phyloP scores from a whole-genome alignment of 2,888 invertebrate genomes.

The Taphrorychus bicolor region DNA sequence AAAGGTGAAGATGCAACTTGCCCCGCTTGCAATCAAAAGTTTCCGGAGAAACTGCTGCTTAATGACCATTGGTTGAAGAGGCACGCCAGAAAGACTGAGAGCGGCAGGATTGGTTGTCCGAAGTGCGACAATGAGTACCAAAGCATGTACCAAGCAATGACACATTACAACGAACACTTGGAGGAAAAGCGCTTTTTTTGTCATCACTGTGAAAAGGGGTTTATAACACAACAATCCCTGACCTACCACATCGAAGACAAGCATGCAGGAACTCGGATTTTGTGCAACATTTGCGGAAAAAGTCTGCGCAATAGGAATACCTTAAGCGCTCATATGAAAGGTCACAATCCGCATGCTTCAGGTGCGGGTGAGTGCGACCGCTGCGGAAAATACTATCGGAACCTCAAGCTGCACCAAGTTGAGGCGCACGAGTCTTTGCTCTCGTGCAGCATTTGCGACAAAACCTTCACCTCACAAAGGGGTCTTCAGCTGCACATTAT shows the following conservation, averaged over 20 bases:
- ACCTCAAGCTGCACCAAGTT: conserved; percentile 59
- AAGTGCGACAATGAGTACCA: background rate
- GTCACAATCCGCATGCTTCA: conserved; percentile 50
- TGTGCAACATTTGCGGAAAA: conserved; percentile 61
- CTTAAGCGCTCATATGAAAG: conserved; percentile 57
- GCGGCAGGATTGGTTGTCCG: background rate
- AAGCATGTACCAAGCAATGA: background rate
- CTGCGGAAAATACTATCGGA: conserved; percentile 44
- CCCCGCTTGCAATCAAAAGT: background rate
- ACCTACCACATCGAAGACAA: conserved; percentile 43
- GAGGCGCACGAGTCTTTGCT: conserved; percentile 43
- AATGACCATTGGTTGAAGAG: background rate
- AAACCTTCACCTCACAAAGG: conserved; percentile 43
- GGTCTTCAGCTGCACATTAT: background rate
- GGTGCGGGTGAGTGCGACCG: conserved; percentile 53
- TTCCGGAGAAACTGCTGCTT: background rate
- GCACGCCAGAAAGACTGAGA: background rate
- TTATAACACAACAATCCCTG: background rate
- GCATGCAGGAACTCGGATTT: background rate
- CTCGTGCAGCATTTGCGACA: conserved; percentile 59
- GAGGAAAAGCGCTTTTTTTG: background rate
- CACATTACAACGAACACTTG: background rate
- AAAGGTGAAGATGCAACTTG: no score
- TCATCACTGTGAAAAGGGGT: background rate
- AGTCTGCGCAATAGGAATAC: conserved; percentile 56